Conservation (phyloP, 2,113 vertebrate genomes). For the Atractosteus spatula region DNA sequence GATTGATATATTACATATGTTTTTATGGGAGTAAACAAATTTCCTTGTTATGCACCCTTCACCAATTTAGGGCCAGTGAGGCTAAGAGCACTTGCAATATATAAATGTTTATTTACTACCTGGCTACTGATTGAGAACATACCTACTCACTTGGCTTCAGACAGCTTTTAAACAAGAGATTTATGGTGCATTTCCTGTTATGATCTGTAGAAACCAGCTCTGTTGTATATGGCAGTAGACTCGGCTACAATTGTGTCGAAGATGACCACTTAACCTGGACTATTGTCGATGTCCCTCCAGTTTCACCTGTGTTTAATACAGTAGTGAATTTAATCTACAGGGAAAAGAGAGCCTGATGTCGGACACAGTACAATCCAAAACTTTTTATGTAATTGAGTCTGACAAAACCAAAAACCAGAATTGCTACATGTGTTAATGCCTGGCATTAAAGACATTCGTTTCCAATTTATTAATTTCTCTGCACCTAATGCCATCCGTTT, state of each 20-base stretch:
- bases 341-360: no score
- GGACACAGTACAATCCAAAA: no score
- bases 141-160: conserved; percentile 70
- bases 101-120: conserved; percentile 79
- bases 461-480: no score
- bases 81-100: conserved; percentile 63
- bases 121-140: conserved; percentile 77
- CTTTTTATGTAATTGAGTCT: no score
- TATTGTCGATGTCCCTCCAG: background rate
- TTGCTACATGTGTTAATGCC: no score
- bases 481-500: no score
- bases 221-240: background rate
- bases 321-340: no score
- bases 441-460: no score
- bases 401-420: no score
- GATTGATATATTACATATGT: conserved; percentile 75
- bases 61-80: conserved; percentile 66
- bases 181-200: conserved; percentile 72
- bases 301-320: no score
- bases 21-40: conserved; percentile 80
- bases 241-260: background rate
- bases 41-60: conserved; percentile 70
- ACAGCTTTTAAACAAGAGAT: conserved; percentile 72
- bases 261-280: background rate
- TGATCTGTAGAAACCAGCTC: conserved; percentile 1